These are phyloP conservation scores for Nettapus auritus DNA, from an alignment of 2,113 vertebrate species.

Conservation along the genomic window DNA sequence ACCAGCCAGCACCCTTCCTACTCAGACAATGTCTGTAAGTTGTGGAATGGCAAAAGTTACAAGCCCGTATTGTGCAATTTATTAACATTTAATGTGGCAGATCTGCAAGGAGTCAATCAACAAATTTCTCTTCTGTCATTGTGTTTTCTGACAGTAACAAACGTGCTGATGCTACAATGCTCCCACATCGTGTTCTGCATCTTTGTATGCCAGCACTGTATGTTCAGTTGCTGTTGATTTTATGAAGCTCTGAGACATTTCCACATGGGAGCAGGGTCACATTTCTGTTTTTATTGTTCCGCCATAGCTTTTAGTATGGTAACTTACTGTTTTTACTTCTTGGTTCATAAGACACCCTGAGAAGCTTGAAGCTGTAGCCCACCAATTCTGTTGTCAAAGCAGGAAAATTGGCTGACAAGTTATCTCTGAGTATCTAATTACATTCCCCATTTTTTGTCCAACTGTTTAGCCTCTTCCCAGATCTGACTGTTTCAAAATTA, in stretches of 20 bases:
- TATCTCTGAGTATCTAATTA: neutral
- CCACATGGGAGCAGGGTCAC: neutral
- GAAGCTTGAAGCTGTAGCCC: neutral
- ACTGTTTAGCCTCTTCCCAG: constrained; percentile 29
- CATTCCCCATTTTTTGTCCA: constrained; percentile 28
- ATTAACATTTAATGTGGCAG: neutral
- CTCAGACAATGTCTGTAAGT: fast-evolving
- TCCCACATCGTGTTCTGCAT: neutral
- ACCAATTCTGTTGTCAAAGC: neutral
- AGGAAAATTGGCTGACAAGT: neutral
- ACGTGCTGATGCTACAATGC: neutral
- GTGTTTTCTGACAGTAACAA: neutral
- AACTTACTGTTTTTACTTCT: neutral
- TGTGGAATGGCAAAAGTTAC: neutral
- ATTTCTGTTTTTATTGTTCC: neutral
- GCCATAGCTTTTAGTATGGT: neutral
- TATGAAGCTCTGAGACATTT: neutral
- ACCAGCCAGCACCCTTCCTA: neutral
- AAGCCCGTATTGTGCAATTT: neutral
- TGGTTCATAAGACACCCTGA: neutral
- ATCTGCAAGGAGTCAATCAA: neutral
- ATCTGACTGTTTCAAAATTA: constrained; percentile 50
- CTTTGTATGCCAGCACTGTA: neutral
- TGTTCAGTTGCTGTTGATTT: neutral
- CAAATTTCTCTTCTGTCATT: neutral